Conservation (phyloP, 1,140 invertebrate species). For the Acromyrmex heyeri region DNA sequence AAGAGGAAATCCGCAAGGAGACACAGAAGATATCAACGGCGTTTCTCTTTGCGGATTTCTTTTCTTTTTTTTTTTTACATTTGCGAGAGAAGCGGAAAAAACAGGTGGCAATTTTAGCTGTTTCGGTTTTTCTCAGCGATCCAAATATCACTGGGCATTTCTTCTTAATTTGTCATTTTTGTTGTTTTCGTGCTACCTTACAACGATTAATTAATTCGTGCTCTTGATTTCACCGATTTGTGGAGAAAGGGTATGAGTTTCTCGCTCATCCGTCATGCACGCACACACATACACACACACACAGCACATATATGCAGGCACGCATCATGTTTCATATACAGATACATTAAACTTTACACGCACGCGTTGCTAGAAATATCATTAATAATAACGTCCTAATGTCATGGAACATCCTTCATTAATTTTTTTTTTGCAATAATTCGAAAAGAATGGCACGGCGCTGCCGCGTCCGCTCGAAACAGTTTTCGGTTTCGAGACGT, state of each 20-base stretch:
- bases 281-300: neutral
- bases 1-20: conserved; percentile 44
- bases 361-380: conserved; percentile 73
- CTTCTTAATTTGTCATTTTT: conserved; percentile 41
- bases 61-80: conserved; percentile 50
- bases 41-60: conserved; percentile 65
- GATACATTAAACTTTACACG: conserved; percentile 44
- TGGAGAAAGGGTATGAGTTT: conserved; percentile 48
- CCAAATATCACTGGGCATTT: conserved; percentile 26
- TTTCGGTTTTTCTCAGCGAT: conserved; percentile 27
- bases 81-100: conserved; percentile 71
- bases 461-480: conserved; percentile 40
- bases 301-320: conserved; percentile 30
- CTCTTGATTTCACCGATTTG: conserved; percentile 52
- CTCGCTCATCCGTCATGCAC: conserved; percentile 4
- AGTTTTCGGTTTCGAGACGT: neutral
- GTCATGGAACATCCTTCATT: conserved; percentile 82
- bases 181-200: conserved; percentile 65
- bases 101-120: conserved; percentile 64
- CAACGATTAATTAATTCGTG: conserved; percentile 63
- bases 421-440: conserved; percentile 59
- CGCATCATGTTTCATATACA: conserved; percentile 17
- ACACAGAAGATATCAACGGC: conserved; percentile 32
- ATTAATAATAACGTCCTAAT: conserved; percentile 77
- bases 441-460: conserved; percentile 48